Percentiles rank a stretch among this genome's conserved stretches.
Evolutionary conservation across 1,140 invertebrate genomes (phyloP).

Genomic region (Solenopsis invicta): DNA sequence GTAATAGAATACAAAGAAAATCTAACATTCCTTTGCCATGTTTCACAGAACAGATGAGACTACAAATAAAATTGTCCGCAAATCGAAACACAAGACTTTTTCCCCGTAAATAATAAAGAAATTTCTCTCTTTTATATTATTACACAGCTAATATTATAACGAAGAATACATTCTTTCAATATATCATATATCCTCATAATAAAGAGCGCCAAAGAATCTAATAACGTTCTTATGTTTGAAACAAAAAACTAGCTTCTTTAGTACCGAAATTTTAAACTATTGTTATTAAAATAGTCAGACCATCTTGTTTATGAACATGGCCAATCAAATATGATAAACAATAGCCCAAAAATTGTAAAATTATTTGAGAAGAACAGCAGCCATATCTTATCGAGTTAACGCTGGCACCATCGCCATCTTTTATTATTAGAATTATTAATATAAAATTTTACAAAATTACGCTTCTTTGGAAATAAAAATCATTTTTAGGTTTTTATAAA

Average conservation of each 20-base stretch:
- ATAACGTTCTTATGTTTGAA: neutral
- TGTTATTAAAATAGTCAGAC: neutral
- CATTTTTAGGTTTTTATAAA: neutral
- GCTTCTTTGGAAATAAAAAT: neutral
- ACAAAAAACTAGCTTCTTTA: neutral
- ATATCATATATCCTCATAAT: neutral
- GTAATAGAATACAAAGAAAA: conserved; percentile 53
- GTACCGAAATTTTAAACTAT: neutral
- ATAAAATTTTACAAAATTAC: neutral
- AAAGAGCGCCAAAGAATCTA: neutral
- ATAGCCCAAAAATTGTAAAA: conserved; percentile 5
- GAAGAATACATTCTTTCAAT: neutral
- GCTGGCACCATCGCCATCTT: neutral
- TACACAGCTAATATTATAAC: neutral
- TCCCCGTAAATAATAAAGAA: neutral
- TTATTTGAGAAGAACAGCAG: neutral
- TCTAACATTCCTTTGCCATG: conserved; percentile 47
- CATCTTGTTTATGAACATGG: neutral
- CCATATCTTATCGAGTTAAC: neutral
- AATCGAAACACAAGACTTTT: conserved; percentile 66
- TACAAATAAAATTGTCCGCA: conserved; percentile 62
- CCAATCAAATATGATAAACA: neutral
- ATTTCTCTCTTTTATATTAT: neutral
- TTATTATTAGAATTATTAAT: conserved; percentile 2
- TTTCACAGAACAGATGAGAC: conserved; percentile 39